Base-by-base conservation (phyloP, 2,113 vertebrate genomes). In the Talpa occidentalis region DNA sequence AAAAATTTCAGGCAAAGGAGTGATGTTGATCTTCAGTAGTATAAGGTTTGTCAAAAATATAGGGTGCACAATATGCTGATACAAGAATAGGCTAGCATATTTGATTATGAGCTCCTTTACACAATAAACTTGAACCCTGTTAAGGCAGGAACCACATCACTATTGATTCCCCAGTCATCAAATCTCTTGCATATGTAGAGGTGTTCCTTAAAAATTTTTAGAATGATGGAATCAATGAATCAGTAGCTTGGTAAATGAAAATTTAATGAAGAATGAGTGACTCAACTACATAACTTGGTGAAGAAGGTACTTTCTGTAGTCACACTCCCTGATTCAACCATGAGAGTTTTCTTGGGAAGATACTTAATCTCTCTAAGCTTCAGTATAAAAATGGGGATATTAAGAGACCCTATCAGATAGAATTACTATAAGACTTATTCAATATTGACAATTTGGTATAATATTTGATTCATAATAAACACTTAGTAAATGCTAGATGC, bases 151-250 rank as follows among this genome's bases (percentile, higher is more conserved):
- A 35, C 40, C 24, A 28, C n/a, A 78, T 91, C 40, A 59, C 49
- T 37, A 64, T 47, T 4, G 67, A 69, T 74, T 60, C 26, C 32
- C 2, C 10, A 85, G 78, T 12, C 85, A 94, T 78, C 37, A 96
- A n/a, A 76, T 69, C 69, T 32, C 35, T 95, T 91, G 30, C 37
- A 47, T 64, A 11, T 47, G 40, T 69, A n/a, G 59, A 80, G 5
- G 10, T 73, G 19, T 40, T 81, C 42, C 59, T 95, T 81, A 81
- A 73, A 66, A 91, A 72, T 78, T 85, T 82, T 82, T 92, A 73
- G 56, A 47, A 78, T 84, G 67, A 62, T 22, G 30, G 19, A 78
- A 49, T 95, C 80, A 84, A 52, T 87, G 60, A 83, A 28, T 82
- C 16, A 66, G 22, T 70, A 73, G 64, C 22, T 88, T 62, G 78